Conservation (phyloP, 2,888 invertebrate genomes). For the Pediacus dermestoides region DNA sequence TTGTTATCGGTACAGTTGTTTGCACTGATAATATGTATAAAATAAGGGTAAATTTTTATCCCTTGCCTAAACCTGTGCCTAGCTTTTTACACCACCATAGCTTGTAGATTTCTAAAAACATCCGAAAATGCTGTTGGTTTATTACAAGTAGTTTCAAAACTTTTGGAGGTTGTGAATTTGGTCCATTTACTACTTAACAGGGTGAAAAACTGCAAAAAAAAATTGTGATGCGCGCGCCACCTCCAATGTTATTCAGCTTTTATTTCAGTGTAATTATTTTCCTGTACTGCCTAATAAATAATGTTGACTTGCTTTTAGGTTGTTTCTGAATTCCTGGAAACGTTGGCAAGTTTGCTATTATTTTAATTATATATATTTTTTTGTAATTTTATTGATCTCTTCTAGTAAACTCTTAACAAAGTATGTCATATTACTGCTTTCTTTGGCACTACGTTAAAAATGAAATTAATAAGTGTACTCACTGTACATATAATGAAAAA, state of each 20-base stretch:
- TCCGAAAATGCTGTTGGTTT: slow-evolving; percentile 17
- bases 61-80: slow-evolving; percentile 41
- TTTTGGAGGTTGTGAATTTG: slow-evolving; percentile 10
- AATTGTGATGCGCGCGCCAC: no score
- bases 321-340: no score
- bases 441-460: slow-evolving; percentile 16
- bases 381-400: no score
- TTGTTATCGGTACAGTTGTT: slow-evolving; percentile 23
- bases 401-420: no score
- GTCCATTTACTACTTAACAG: slow-evolving; percentile 5
- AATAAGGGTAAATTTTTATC: slow-evolving; percentile 25
- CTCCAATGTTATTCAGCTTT: no score
- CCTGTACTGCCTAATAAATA: no score
- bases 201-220: no score
- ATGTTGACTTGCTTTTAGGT: no score
- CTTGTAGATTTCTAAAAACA: slow-evolving; percentile 29
- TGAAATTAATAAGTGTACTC: slow-evolving; percentile 15
- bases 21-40: slow-evolving; percentile 27
- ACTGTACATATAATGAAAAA: slow-evolving; percentile 32
- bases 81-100: slow-evolving; percentile 41
- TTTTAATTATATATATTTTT: no score
- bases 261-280: no score
- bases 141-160: slow-evolving; percentile 6
- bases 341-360: no score
- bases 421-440: slow-evolving; percentile 20